Base-by-base conservation (phyloP, 2,888 invertebrate species). In the Tribolium freemani region DNA sequence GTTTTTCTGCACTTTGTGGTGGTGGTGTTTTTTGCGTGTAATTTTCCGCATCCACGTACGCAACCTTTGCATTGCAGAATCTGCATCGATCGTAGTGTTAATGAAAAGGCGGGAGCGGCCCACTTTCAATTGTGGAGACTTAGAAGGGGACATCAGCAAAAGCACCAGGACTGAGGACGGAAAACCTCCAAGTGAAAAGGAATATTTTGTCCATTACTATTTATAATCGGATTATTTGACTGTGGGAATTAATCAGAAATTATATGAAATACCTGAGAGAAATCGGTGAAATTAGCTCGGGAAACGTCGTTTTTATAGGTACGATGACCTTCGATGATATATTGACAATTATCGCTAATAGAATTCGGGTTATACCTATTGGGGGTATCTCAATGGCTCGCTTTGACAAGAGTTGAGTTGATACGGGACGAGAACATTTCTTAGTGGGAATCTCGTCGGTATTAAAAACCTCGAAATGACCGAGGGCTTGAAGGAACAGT, bases 31-130 rank as follows among this genome's bases (percentile, higher is more conserved):
- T 70, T 70, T 70, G 70, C 54, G 70, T 70, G 63, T 56, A 70
- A 70, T 70, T 70, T 70, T 63, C 70, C 70, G 63, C 70, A 70
- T 70, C 70, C 70, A 70, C 70, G 70, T 70, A 70, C 70, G 63
- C 63, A 70, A 70, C 70, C 54, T 70, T 70, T 69, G 50, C 69
- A 60, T 68, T 53, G 53, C 69, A 63, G 70, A 48, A 70, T 70
- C 70, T 70, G 70, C 63, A 70, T 70, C 70, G 70, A 70, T 70
- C 70, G 70, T 31, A 11, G 61, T 63, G 70, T 70, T 70, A 63
- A 63, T 70, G 70, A 70, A 70, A 70, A 70, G 70, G 70, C 70
- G 54, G 70, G 70, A 61, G 46, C 70, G 63, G 70, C 70, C 70
- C 70, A 70, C 56, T 70, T 63, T 70, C 63, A 70, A 70, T 63